These are phyloP conservation scores for Poeciliopsis turneri DNA, from an alignment of 2,797 vertebrate genomes.

Conservation along the genomic window DNA sequence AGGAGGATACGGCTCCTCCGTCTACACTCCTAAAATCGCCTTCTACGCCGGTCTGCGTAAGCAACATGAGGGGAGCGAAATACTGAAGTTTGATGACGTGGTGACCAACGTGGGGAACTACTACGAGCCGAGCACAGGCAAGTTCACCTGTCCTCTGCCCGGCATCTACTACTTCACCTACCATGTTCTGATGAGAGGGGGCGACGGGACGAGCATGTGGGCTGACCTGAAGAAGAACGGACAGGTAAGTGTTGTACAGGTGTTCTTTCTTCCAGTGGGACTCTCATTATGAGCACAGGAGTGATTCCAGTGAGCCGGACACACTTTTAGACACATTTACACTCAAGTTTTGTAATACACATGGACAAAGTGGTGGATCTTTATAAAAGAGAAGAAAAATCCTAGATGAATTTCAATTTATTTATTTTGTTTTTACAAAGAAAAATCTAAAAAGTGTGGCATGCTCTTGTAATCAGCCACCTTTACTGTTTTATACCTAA, in stretches of 20 bases:
- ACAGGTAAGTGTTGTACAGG: slow-evolving; percentile 80
- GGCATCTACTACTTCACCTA: slow-evolving; percentile 94
- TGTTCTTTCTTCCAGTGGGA: neutral
- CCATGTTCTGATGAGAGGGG: slow-evolving; percentile 91
- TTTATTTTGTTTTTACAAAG: neutral
- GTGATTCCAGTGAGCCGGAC: neutral
- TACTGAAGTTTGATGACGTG: slow-evolving; percentile 92
- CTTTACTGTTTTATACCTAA: neutral
- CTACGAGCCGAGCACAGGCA: slow-evolving; percentile 91
- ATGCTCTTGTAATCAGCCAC: neutral
- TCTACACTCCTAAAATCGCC: slow-evolving; percentile 90
- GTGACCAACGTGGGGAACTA: slow-evolving; percentile 94
- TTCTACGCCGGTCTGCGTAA: slow-evolving; percentile 91
- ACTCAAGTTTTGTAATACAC: neutral
- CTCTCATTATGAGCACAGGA: neutral
- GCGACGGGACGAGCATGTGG: slow-evolving; percentile 91
- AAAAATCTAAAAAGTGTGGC: neutral
- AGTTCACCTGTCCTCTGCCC: slow-evolving; percentile 91
- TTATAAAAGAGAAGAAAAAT: neutral
- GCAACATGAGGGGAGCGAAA: slow-evolving; percentile 88
- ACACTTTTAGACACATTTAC: neutral
- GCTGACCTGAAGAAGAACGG: slow-evolving; percentile 92
- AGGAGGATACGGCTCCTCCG: slow-evolving; percentile 84
- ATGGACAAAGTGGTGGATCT: neutral
- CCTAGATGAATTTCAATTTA: neutral